Evolutionary conservation across 2,113 vertebrate species (phyloP), one percentile per base, ranked within the genome.

Genomic region (Apeltes quadracus): DNA sequence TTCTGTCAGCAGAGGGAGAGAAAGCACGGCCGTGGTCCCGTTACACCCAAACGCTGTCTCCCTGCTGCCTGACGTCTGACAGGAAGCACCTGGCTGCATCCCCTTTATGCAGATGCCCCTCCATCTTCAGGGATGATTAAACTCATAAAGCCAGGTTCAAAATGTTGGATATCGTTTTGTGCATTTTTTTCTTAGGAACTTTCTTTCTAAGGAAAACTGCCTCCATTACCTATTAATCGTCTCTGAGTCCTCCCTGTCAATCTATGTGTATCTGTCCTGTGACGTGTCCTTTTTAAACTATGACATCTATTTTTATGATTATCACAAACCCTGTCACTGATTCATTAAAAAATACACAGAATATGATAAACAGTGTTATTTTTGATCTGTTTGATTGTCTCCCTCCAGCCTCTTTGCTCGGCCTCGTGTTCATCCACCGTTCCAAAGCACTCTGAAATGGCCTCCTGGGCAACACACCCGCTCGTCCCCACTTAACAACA

Each of bases 361-460:
- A 67, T 41, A 38, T 39, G 65, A 81, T 58, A 69, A 79, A 78
- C 73, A 61, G 48, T 6, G 7, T 53, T 79, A 48, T 55, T 75
- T 53, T 79, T 67, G 81, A 77, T 50, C 63, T 61, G 57, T 69
- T 75, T 58, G 64, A 63, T 79, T 61, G 61, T 83, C 63, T 82
- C 70, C 48, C 48, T 50, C 48, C n/a, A 36, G 76, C 74, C 65
- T 82, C 62, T n/a, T n/a, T n/a, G n/a, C n/a, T n/a, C n/a, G n/a
- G n/a, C n/a, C 79, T 73, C 58, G 67, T 79, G 66, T 73, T 89
- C 85, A 85, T 82, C 83, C 79, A 73, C 82, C 82, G 79, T 76
- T 83, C 77, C 79, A 59, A 69, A 25, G 27, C 25, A 64, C 81
- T 83, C 76, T 84, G 44, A 88, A 88, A 88, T 81, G 78, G 75